Percentiles rank a stretch among this genome's conserved stretches.
Evolutionary conservation across 2,888 invertebrate genomes (phyloP).

Genomic region (Herminia tarsipennalis): DNA sequence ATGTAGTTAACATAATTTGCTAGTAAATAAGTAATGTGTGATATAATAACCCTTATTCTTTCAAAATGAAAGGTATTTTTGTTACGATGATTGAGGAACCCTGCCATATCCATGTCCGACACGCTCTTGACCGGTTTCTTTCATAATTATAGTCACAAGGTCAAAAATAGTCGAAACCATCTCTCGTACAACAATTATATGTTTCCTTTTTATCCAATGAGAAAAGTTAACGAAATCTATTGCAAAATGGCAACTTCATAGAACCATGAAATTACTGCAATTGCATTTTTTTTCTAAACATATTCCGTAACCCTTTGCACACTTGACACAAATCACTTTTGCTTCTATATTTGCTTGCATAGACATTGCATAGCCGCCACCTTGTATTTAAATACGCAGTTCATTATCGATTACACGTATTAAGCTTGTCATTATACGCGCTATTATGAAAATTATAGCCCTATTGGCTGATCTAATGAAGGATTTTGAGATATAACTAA

Average conservation of each 20-base stretch:
- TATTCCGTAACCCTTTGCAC: slow-evolving; percentile 7
- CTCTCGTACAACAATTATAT: not conserved
- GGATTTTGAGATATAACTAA: too few species aligned
- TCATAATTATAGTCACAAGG: too few species aligned
- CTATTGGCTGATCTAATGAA: slow-evolving; percentile 1
- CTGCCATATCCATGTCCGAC: too few species aligned
- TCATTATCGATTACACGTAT: slow-evolving; percentile 38
- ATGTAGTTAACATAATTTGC: too few species aligned
- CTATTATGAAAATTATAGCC: slow-evolving; percentile 31
- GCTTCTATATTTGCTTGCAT: slow-evolving; percentile 12
- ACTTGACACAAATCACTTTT: slow-evolving; percentile 14
- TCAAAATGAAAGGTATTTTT: too few species aligned
- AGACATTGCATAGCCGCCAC: slow-evolving; percentile 10
- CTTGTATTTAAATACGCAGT: slow-evolving; percentile 37
- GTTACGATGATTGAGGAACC: too few species aligned
- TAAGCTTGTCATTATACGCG: slow-evolving; percentile 33
- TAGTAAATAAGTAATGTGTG: too few species aligned
- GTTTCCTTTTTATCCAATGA: not conserved
- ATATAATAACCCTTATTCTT: too few species aligned
- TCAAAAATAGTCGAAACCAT: not conserved
- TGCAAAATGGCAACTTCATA: not conserved
- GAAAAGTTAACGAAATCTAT: not conserved
- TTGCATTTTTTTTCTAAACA: slow-evolving; percentile 11
- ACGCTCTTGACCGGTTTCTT: too few species aligned
- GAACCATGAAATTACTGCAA: slow-evolving; percentile 2